phyloP scores from a whole-genome alignment of 2,888 invertebrate genomes.

The Acanthopleura granulata region DNA sequence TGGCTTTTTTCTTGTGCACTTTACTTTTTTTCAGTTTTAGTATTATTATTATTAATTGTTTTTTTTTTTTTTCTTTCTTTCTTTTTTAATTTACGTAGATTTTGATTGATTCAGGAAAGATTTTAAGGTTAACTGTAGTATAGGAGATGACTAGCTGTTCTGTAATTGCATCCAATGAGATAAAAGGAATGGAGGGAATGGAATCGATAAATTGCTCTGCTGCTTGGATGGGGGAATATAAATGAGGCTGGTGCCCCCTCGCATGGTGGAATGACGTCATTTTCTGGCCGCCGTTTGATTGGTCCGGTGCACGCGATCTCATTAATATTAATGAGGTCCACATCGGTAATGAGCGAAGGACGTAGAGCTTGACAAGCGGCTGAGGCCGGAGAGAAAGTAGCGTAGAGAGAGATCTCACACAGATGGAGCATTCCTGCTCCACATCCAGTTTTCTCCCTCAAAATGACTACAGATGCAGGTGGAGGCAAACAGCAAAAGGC shows the following conservation, averaged over 20 bases:
- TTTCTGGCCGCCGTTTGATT: neutral
- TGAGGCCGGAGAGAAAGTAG: neutral
- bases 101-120: neutral
- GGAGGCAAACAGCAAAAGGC: neutral
- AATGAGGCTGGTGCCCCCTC: neutral
- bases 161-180: neutral
- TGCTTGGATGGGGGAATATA: neutral
- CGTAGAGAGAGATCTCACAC: too few relatives aligned
- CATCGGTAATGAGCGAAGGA: slow-evolving; percentile 9
- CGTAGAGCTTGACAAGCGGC: neutral
- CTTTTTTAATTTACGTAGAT: neutral
- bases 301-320: neutral
- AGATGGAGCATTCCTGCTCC: neutral
- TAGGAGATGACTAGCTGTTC: neutral
- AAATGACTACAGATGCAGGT: slow-evolving; percentile 13
- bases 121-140: neutral
- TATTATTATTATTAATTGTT: neutral
- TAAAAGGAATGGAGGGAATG: neutral
- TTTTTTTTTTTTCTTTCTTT: neutral
- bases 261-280: slow-evolving; percentile 15
- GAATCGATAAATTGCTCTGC: slow-evolving; percentile 1
- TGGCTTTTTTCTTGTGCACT: neutral
- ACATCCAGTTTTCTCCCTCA: neutral
- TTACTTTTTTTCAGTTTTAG: too few relatives aligned
- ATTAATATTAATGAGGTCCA: slow-evolving; percentile 6